Base-by-base conservation (phyloP, 1,140 invertebrate species). In the Eulimnadia texana region DNA sequence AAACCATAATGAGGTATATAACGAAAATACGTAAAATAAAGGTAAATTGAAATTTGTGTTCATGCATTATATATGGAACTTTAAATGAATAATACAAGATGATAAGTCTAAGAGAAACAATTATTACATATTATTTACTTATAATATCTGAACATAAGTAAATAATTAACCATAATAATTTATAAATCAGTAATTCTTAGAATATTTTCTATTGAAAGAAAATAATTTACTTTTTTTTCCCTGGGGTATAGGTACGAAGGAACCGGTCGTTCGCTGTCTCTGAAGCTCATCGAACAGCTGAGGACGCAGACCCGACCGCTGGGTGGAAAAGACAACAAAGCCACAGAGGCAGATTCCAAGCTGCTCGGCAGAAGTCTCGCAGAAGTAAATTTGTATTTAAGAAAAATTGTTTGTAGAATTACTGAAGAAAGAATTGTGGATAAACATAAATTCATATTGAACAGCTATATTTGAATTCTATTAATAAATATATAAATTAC, bases 231-330 rank as follows among this genome's bases (percentile, higher is more conserved):
- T 42, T 42, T 42, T 16, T 42, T 42, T 50, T 22, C 3, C 24
- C 19, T 19, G 16, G 6, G 57, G 10, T n/a, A 66, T 68, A 81
- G 83, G 13, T 98, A 99, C 73, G 97, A 99, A 80, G 97, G 97
- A 58, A 99, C 97, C 0, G 95, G 96, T 0, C 77, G 96, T 22
- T 97, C 93, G 1, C 76, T 99, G 3, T 97, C 93, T 0, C 74
- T 99, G 13, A 99, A 99, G 77, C 75, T 99, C 1, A 82, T 99
- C 19, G 84, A 94, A 64, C 90, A 99, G 69, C 76, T 99, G 1
- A 72, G 88, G 58, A 74, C 79, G 47, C 84, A 88, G 68, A 68
- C 67, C 23, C 66, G 63, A 20, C 50, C 53, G 3, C 61, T 57
- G 64, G 65, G 63, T 50, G 60, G 65, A 3, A 67, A 61, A 9